phyloP scores from a whole-genome alignment of 2,888 invertebrate species.

The Cordilura impudica region DNA sequence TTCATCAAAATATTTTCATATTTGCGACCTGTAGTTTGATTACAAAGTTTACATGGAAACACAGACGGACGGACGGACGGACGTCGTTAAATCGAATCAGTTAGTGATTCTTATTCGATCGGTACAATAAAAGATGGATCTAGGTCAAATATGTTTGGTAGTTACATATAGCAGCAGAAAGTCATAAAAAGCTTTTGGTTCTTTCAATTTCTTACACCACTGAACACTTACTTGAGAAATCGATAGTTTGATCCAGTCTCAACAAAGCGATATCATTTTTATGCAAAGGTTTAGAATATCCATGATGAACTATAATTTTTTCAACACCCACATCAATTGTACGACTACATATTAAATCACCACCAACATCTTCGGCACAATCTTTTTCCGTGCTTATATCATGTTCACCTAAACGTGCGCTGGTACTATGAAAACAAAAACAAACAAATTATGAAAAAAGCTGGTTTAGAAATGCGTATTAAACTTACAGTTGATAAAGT shows the following conservation, averaged over 20 bases:
- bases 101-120: background rate
- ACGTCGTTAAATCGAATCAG: no score
- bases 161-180: no score
- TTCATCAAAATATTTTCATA: no score
- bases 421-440: conserved; percentile 1
- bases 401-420: conserved; percentile 45
- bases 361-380: conserved; percentile 28
- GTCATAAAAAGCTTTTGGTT: no score
- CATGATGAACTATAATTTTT: conserved; percentile 44
- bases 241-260: background rate
- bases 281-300: conserved; percentile 22
- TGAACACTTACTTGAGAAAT: background rate
- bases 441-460: background rate
- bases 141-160: no score
- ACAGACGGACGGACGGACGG: no score
- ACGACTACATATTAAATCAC: conserved; percentile 6
- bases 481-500: conserved; percentile 41
- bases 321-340: conserved; percentile 32
- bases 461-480: background rate
- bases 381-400: conserved; percentile 24
- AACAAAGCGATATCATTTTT: conserved; percentile 48
- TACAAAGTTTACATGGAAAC: no score
- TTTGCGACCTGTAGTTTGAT: no score
- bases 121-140: no score
- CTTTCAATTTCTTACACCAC: no score